A percentile compares a stretch with the other conserved stretches of the same genome.
Evolutionary conservation across 2,797 vertebrate species (phyloP).

Genomic region (Perodicticus potto): DNA sequence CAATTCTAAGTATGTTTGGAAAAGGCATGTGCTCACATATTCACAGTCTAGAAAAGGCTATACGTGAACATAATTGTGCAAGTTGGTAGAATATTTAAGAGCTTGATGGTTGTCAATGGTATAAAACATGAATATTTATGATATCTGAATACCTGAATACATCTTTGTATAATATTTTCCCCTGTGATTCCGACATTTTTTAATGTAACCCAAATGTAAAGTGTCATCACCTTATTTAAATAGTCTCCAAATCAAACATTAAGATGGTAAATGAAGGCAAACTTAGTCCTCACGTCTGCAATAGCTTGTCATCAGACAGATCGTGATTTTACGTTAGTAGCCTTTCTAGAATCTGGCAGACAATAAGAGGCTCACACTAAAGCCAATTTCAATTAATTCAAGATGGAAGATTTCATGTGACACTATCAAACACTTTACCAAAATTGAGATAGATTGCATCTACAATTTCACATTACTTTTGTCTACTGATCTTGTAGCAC

Average conservation of each 20-base stretch:
- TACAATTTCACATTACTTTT: conserved; percentile 80
- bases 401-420: conserved; percentile 84
- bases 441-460: conserved; percentile 82
- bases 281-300: conserved; percentile 38
- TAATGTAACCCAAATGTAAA: conserved; percentile 66
- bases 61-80: conserved; percentile 57
- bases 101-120: conserved; percentile 52
- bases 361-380: conserved; percentile 53
- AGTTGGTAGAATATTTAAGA: conserved; percentile 67
- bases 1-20: conserved; percentile 28
- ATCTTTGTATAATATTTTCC: conserved; percentile 64
- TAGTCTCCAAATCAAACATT: conserved; percentile 42
- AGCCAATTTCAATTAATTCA: conserved; percentile 88
- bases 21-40: conserved; percentile 52
- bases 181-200: conserved; percentile 63
- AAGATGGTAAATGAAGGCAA: conserved; percentile 58
- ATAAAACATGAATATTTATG: conserved; percentile 71
- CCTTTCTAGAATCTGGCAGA: conserved; percentile 31
- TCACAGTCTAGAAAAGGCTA: conserved; percentile 60
- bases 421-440: conserved; percentile 83
- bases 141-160: conserved; percentile 58
- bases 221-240: conserved; percentile 65
- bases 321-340: not conserved
- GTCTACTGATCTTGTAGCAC: conserved; percentile 81
- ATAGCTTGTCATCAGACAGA: conserved; percentile 18